Percentiles rank a stretch among this genome's conserved stretches.
These are phyloP conservation scores for Muscina levida DNA, from an alignment of 2,888 invertebrate genomes.

Conservation along the genomic window DNA sequence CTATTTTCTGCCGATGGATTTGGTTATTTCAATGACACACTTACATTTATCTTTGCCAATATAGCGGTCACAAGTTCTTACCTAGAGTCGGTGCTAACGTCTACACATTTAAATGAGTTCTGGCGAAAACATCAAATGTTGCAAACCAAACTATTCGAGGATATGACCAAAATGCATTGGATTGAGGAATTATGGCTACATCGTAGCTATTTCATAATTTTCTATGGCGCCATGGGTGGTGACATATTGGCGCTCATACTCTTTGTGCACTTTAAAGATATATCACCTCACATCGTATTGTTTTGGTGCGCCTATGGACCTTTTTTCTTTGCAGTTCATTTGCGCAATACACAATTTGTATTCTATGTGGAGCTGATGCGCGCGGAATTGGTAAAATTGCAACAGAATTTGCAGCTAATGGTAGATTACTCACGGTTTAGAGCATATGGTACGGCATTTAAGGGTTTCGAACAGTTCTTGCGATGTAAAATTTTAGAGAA, in stretches of 20 bases:
- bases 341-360: slow-evolving; percentile 72
- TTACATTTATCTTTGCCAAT: slow-evolving; percentile 69
- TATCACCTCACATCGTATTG: slow-evolving; percentile 65
- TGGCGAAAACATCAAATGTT: slow-evolving; percentile 66
- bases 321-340: slow-evolving; percentile 65
- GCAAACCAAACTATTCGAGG: not conserved
- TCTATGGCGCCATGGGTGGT: slow-evolving; percentile 64
- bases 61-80: slow-evolving; percentile 70
- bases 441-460: slow-evolving; percentile 64
- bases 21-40: slow-evolving; percentile 70
- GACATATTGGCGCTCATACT: slow-evolving; percentile 56
- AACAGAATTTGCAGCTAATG: slow-evolving; percentile 70
- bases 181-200: slow-evolving; percentile 63
- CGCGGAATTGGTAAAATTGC: slow-evolving; percentile 70
- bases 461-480: slow-evolving; percentile 71
- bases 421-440: slow-evolving; percentile 72
- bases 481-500: slow-evolving; percentile 70
- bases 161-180: slow-evolving; percentile 5
- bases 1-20: slow-evolving; percentile 70
- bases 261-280: slow-evolving; percentile 36
- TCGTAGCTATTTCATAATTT: slow-evolving; percentile 67
- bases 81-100: slow-evolving; percentile 68
- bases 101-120: slow-evolving; percentile 64
- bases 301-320: slow-evolving; percentile 74
- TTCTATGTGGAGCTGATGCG: slow-evolving; percentile 73